Percentiles rank a stretch among this genome's conserved stretches.
phyloP scores from a whole-genome alignment of 2,797 vertebrate genomes.

The Pristis pectinata region DNA sequence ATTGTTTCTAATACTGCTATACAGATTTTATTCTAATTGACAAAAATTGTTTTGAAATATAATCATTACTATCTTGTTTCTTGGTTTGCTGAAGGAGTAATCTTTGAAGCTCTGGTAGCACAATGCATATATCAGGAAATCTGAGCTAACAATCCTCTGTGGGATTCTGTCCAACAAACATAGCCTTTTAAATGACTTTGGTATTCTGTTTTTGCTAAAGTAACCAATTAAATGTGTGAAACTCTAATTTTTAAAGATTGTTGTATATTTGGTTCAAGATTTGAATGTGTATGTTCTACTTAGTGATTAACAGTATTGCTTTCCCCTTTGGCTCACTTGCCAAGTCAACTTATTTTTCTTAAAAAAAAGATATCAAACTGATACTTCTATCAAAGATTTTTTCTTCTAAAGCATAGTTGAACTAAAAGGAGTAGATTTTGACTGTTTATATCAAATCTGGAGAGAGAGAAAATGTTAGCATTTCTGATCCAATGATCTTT shows the following conservation, averaged over 20 bases:
- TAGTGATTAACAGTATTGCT: neutral
- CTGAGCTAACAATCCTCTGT: neutral
- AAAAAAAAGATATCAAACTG: neutral
- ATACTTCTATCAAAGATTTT: neutral
- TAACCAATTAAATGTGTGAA: no score
- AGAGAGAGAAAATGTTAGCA: no score
- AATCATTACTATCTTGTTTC: neutral
- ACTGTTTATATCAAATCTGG: neutral
- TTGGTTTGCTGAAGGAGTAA: neutral
- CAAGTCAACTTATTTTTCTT: neutral
- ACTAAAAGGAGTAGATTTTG: neutral
- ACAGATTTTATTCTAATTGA: neutral
- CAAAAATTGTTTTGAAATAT: neutral
- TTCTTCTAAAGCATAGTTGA: neutral
- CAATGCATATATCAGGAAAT: neutral
- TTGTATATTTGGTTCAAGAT: no score
- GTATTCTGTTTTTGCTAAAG: neutral
- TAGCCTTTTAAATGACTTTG: neutral
- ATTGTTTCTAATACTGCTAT: neutral
- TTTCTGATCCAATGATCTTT: no score
- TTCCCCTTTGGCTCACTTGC: neutral
- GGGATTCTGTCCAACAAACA: neutral
- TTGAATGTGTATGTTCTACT: neutral
- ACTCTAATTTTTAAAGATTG: neutral
- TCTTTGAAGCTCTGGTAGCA: neutral